Evolutionary conservation across 2,113 vertebrate genomes (phyloP).

Genomic region (Rutilus rutilus): DNA sequence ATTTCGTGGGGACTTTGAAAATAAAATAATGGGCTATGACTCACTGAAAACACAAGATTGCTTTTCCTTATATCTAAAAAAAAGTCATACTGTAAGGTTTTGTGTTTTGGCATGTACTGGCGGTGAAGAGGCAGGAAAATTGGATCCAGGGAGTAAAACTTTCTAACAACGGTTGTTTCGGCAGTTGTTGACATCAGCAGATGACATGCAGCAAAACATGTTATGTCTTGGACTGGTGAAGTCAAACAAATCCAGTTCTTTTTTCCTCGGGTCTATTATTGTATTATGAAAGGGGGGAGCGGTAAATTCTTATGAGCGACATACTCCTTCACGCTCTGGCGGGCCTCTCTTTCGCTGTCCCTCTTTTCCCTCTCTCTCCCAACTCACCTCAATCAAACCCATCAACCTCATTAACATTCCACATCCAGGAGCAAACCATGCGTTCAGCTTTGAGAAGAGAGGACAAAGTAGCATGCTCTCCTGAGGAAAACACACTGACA

Average conservation of each 20-base stretch:
- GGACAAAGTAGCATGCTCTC: slow-evolving; percentile 36
- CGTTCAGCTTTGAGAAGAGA: slow-evolving; percentile 19
- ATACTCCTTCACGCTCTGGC: slow-evolving; percentile 54
- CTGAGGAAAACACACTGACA: slow-evolving; percentile 22
- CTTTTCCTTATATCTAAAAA: not conserved
- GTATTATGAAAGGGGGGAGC: slow-evolving; percentile 45
- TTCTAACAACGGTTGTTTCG: slow-evolving; percentile 20
- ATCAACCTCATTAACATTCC: slow-evolving; percentile 52
- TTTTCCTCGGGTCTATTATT: slow-evolving; percentile 46
- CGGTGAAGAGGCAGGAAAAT: not conserved
- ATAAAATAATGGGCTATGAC: not conserved
- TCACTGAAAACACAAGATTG: not conserved
- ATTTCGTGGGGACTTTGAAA: not conserved
- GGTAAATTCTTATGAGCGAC: slow-evolving; percentile 53
- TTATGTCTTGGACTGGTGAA: slow-evolving; percentile 36
- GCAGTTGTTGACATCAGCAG: slow-evolving; percentile 38
- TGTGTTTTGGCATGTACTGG: slow-evolving; percentile 9
- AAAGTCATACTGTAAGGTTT: not conserved
- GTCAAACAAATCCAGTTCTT: slow-evolving; percentile 32
- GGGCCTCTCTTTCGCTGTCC: slow-evolving; percentile 26
- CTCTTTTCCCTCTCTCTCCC: slow-evolving; percentile 32
- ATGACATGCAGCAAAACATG: slow-evolving; percentile 31
- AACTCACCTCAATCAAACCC: slow-evolving; percentile 49
- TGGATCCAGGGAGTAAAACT: slow-evolving; percentile 20
- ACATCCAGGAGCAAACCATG: slow-evolving; percentile 37